phyloP scores from a whole-genome alignment of 2,888 invertebrate species.

The Mylabris sibirica region DNA sequence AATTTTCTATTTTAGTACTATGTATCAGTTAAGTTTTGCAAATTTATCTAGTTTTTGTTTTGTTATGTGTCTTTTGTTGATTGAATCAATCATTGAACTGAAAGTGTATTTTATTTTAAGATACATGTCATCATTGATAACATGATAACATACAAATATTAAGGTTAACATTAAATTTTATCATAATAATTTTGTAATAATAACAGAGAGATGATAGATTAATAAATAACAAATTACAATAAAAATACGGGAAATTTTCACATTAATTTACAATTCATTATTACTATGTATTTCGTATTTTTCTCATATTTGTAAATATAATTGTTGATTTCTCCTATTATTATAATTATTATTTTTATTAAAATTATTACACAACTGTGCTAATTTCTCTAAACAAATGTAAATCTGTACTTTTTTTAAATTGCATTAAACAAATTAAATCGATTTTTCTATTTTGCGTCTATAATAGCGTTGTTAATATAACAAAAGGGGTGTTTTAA shows the following conservation, averaged over 20 bases:
- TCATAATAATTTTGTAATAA: not conserved
- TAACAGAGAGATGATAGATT: not conserved
- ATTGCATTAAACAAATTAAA: no score
- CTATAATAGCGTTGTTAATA: no score
- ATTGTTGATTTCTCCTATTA: not conserved
- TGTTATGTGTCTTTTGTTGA: not conserved
- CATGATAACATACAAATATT: not conserved
- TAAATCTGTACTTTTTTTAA: no score
- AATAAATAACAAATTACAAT: not conserved
- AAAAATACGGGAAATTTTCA: not conserved
- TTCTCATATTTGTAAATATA: not conserved
- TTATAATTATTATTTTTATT: no score
- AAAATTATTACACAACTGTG: conserved; percentile 4
- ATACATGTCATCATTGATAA: conserved; percentile 6
- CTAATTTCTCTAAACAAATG: not conserved
- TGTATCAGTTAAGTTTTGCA: not conserved
- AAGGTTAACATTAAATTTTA: conserved; percentile 11
- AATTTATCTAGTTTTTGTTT: no score
- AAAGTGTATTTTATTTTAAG: not conserved
- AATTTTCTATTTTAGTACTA: no score
- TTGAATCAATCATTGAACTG: not conserved
- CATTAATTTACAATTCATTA: not conserved
- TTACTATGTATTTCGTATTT: not conserved
- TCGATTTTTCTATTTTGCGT: no score
- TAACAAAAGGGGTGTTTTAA: no score